These are phyloP conservation scores for Anguilla anguilla DNA, from an alignment of 2,797 vertebrate genomes.

Conservation along the genomic window DNA sequence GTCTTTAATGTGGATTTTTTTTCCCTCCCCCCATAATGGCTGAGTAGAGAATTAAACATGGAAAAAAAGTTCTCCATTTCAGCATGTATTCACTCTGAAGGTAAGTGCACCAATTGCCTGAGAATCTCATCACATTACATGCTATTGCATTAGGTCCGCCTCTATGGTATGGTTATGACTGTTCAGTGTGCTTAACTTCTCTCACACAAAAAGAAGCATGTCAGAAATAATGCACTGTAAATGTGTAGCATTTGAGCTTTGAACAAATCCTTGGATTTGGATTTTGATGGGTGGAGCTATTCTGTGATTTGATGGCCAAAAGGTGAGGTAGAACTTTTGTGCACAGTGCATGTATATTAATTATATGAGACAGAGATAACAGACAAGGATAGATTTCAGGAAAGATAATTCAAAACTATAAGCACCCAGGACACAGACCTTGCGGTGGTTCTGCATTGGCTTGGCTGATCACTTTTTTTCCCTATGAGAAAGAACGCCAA, in stretches of 20 bases:
- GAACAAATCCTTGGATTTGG: too few relatives aligned
- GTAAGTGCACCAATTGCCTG: neutral
- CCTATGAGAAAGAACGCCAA: neutral
- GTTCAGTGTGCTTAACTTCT: neutral
- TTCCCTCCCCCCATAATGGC: constrained; percentile 33
- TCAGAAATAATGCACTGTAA: neutral
- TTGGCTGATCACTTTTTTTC: neutral
- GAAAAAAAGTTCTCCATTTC: neutral
- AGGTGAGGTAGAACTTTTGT: neutral
- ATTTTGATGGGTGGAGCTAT: neutral
- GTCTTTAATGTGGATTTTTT: neutral
- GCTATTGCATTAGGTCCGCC: neutral
- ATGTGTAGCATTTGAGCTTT: neutral
- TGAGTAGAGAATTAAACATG: neutral
- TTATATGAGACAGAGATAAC: neutral
- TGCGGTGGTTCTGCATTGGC: neutral
- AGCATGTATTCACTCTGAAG: neutral
- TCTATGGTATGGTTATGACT: neutral
- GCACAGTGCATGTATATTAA: neutral
- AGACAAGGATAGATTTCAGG: neutral
- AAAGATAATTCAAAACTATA: neutral
- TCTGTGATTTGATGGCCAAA: neutral
- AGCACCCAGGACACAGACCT: neutral
- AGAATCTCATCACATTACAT: neutral
- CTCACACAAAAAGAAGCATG: neutral